phyloP scores from a whole-genome alignment of 1,140 invertebrate species.

The Drosophila ananassae region DNA sequence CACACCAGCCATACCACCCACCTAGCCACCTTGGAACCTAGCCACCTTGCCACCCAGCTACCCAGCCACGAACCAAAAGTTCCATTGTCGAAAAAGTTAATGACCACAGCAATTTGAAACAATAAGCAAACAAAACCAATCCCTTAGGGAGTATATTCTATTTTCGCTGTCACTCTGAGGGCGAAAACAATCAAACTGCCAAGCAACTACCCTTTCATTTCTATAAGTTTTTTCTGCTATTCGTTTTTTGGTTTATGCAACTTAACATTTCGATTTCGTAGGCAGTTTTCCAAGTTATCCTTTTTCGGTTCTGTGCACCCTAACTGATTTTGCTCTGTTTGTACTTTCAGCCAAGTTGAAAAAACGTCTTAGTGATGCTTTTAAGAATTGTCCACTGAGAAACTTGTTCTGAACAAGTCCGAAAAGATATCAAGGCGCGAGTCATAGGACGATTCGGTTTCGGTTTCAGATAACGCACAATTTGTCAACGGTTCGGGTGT shows the following conservation, averaged over 20 bases:
- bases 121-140: slow-evolving; percentile 18
- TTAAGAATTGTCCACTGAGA: slow-evolving; percentile 81
- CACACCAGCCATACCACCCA: slow-evolving; percentile 9
- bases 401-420: slow-evolving; percentile 70
- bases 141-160: slow-evolving; percentile 54
- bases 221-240: slow-evolving; percentile 12
- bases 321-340: slow-evolving; percentile 72
- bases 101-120: slow-evolving; percentile 31
- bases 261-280: slow-evolving; percentile 47
- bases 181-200: slow-evolving; percentile 46
- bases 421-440: slow-evolving; percentile 17
- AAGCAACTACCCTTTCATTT: slow-evolving; percentile 39
- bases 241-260: slow-evolving; percentile 42
- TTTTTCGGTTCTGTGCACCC: slow-evolving; percentile 17
- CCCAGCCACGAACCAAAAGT: slow-evolving; percentile 19
- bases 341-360: slow-evolving; percentile 83
- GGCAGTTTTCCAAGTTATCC: slow-evolving; percentile 43
- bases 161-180: slow-evolving; percentile 36
- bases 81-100: slow-evolving; percentile 27
- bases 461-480: slow-evolving; percentile 60
- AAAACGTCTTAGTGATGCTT: slow-evolving; percentile 83
- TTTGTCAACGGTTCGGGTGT: not conserved
- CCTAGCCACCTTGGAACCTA: too few species aligned
- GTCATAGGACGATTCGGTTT: slow-evolving; percentile 49
- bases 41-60: slow-evolving; percentile 5